These are phyloP conservation scores for Spheniscus mendiculus DNA, from an alignment of 2,113 vertebrate species.

Conservation along the genomic window DNA sequence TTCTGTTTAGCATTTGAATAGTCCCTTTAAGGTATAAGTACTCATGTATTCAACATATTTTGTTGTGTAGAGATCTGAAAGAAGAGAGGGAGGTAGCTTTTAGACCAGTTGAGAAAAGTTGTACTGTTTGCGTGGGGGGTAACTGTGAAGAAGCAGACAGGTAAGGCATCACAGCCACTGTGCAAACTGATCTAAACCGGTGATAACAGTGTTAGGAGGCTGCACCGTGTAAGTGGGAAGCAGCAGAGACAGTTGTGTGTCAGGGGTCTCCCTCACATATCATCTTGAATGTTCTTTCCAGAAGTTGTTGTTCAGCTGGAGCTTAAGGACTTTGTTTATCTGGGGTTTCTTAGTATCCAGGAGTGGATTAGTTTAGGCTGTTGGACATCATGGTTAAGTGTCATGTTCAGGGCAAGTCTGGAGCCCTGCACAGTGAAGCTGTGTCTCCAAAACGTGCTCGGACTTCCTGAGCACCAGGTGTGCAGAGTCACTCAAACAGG, in stretches of 20 bases:
- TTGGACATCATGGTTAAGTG: neutral
- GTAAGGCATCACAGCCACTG: neutral
- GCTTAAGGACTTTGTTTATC: neutral
- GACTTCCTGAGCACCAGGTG: neutral
- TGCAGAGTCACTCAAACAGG: neutral
- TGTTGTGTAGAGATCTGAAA: no score
- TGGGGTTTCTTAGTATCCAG: neutral
- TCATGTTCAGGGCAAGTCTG: no score
- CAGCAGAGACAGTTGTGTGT: no score
- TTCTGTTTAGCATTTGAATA: neutral
- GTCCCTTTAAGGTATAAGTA: neutral
- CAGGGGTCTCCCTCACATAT: neutral
- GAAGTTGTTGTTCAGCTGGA: neutral
- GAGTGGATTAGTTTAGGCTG: neutral
- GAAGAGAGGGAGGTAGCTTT: neutral
- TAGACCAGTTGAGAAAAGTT: no score
- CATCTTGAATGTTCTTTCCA: neutral
- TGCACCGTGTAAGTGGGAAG: neutral
- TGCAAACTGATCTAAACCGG: no score
- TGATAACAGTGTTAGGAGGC: no score
- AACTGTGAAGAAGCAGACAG: neutral
- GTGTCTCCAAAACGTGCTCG: accelerated
- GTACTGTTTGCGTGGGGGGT: no score
- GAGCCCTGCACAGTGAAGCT: neutral
- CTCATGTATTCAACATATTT: neutral